phyloP scores from a whole-genome alignment of 2,113 vertebrate species.

The Dromaius novaehollandiae region DNA sequence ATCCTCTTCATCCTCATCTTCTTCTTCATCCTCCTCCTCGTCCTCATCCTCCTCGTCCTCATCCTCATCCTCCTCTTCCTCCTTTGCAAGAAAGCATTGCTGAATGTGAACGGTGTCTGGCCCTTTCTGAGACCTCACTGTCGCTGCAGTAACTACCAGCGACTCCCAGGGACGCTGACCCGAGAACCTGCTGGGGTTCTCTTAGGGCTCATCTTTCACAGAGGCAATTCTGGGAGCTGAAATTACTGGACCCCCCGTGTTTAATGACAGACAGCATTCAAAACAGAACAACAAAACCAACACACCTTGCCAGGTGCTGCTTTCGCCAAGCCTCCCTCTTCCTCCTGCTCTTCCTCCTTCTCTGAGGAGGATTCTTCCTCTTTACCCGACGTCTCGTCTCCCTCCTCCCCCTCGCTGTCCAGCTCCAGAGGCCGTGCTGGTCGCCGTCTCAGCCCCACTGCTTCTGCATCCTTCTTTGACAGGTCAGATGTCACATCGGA shows the following conservation, averaged over 20 bases:
- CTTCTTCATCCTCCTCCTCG: constrained; percentile 24
- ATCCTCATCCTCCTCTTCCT: constrained; percentile 63
- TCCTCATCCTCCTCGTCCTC: constrained; percentile 44
- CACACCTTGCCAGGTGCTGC: constrained; percentile 80
- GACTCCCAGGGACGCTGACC: not conserved
- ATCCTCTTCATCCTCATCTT: constrained; percentile 55
- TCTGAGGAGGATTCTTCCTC: constrained; percentile 86
- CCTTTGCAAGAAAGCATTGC: constrained; percentile 56
- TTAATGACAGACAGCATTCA: not conserved
- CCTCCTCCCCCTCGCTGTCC: constrained; percentile 96
- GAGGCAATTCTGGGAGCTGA: not conserved
- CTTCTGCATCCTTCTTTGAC: constrained; percentile 85
- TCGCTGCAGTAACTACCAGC: not conserved
- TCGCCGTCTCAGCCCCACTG: constrained; percentile 78
- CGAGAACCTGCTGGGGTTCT: not conserved
- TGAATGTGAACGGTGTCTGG: not conserved
- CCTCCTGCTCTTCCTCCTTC: constrained; percentile 85
- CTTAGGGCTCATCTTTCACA: not conserved
- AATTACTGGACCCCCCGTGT: not conserved
- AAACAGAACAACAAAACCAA: not conserved
- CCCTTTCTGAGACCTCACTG: not conserved
- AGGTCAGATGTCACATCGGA: constrained; percentile 81
- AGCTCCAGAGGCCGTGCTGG: constrained; percentile 88
- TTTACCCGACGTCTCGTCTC: constrained; percentile 86
- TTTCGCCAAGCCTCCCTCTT: constrained; percentile 72